These are phyloP conservation scores for Phocoena phocoena DNA, from an alignment of 2,113 vertebrate genomes.

Conservation along the genomic window DNA sequence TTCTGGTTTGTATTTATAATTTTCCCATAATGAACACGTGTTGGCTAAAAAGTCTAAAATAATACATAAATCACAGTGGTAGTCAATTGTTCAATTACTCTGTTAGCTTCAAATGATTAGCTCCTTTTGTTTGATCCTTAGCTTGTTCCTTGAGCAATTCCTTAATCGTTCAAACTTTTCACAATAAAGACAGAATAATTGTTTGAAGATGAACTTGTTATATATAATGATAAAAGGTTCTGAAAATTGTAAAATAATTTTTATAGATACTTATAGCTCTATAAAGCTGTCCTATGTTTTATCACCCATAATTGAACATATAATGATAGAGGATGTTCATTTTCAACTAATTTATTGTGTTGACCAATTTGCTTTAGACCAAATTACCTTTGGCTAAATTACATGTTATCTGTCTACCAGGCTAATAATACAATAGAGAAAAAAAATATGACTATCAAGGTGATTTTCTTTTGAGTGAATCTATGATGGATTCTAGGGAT, in stretches of 20 bases:
- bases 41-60: neutral
- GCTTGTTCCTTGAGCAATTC: neutral
- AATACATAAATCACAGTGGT: neutral
- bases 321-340: neutral
- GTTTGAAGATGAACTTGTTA: neutral
- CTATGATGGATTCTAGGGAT: neutral
- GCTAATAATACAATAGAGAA: neutral
- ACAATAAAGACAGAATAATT: neutral
- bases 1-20: neutral
- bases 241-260: neutral
- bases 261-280: neutral
- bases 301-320: neutral
- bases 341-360: neutral
- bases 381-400: neutral
- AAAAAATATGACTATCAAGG: neutral
- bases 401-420: neutral
- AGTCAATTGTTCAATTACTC: neutral
- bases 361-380: neutral
- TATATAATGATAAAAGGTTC: neutral
- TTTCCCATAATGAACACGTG: neutral
- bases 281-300: neutral
- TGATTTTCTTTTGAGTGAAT: neutral
- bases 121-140: neutral
- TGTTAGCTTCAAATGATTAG: neutral
- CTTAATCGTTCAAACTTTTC: conserved; percentile 32